phyloP scores from a whole-genome alignment of 2,888 invertebrate species.

The Auanema freiburgensis region DNA sequence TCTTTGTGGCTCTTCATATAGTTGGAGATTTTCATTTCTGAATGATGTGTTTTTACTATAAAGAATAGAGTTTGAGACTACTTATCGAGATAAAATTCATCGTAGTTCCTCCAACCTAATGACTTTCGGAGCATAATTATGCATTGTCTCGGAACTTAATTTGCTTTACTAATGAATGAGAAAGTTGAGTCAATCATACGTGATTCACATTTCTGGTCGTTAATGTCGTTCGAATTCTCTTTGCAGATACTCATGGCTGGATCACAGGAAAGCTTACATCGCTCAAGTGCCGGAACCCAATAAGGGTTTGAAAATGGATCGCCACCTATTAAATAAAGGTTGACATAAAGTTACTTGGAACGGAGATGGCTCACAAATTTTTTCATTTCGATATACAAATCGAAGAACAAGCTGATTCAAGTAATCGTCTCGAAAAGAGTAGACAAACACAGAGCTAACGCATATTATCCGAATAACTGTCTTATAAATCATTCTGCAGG shows the following conservation, averaged over 20 bases:
- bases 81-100: too few species aligned
- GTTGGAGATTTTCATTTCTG: conserved; percentile 5
- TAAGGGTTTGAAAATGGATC: conserved; percentile 16
- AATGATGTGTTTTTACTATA: too few species aligned
- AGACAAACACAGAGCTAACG: too few species aligned
- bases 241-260: conserved; percentile 9
- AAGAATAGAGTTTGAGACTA: too few species aligned
- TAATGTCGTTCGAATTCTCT: conserved; percentile 4
- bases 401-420: conserved; percentile 8
- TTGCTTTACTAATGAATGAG: not conserved
- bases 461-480: too few species aligned
- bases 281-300: conserved; percentile 16
- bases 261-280: conserved; percentile 13
- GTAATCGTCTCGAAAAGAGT: too few species aligned
- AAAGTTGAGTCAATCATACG: conserved; percentile 3
- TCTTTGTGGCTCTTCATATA: not conserved
- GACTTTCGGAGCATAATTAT: not conserved
- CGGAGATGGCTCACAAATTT: conserved; percentile 13
- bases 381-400: conserved; percentile 14
- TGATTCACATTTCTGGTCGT: conserved; percentile 14
- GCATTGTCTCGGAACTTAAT: conserved; percentile 12
- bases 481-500: too few species aligned
- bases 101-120: conserved; percentile 13
- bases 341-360: not conserved
- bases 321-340: conserved; percentile 13